phyloP scores from a whole-genome alignment of 2,888 invertebrate genomes.

The Andrena bicolor region DNA sequence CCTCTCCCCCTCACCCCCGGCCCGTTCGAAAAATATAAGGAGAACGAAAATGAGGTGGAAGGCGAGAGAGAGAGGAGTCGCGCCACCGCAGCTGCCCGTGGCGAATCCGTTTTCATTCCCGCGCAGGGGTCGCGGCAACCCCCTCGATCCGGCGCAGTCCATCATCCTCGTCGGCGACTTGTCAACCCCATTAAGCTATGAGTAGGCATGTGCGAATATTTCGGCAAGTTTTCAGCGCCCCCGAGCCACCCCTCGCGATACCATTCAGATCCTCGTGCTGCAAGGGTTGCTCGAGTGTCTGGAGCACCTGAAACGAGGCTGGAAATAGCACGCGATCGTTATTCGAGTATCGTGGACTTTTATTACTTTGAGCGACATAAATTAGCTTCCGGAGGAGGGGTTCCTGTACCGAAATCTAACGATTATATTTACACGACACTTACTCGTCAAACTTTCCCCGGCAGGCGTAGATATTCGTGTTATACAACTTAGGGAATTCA shows the following conservation, averaged over 20 bases:
- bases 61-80: conserved; percentile 63
- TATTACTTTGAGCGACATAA: too few species aligned
- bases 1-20: not conserved
- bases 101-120: conserved; percentile 78
- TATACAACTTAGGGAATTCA: too few species aligned
- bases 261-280: conserved; percentile 17
- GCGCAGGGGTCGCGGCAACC: conserved; percentile 68
- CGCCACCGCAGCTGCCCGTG: conserved; percentile 82
- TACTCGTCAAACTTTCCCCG: too few species aligned
- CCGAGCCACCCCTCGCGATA: conserved; percentile 10
- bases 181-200: conserved; percentile 69
- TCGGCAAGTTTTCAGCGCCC: conserved; percentile 41
- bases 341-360: not conserved
- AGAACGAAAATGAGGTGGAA: conserved; percentile 56
- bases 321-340: not conserved
- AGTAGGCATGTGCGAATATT: conserved; percentile 54
- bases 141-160: conserved; percentile 66
- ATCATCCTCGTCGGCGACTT: conserved; percentile 72
- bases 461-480: too few species aligned
- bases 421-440: too few species aligned
- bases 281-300: not conserved
- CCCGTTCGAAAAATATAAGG: conserved; percentile 50
- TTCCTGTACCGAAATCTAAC: not conserved
- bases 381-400: too few species aligned
- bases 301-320: not conserved